Evolutionary conservation across 1,140 invertebrate genomes (phyloP).

Genomic region (Nasonia vitripennis): DNA sequence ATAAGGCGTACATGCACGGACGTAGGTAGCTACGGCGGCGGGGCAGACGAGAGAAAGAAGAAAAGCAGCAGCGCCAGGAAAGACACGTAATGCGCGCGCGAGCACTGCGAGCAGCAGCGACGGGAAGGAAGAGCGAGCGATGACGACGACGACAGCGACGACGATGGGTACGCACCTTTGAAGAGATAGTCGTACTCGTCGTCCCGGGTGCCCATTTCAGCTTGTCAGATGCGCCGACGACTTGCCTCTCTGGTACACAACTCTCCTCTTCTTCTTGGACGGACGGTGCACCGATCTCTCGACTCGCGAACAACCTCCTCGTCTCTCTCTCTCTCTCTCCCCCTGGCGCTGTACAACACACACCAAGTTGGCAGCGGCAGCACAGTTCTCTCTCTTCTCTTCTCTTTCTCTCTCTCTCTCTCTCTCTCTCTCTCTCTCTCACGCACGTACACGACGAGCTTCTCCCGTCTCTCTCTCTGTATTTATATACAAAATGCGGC

Average conservation of each 20-base stretch:
- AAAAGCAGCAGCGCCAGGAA: background rate
- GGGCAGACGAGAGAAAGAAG: background rate
- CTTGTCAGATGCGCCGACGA: conserved; percentile 49
- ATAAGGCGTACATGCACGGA: conserved; percentile 5
- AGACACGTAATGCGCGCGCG: background rate
- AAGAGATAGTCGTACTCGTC: conserved; percentile 99
- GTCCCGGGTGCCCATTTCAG: conserved; percentile 95
- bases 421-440: too few relatives aligned
- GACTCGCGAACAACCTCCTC: conserved; percentile 11
- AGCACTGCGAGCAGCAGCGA: too few relatives aligned
- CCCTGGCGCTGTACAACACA: background rate
- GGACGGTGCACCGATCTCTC: conserved; percentile 51
- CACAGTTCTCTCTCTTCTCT: too few relatives aligned
- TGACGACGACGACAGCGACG: background rate
- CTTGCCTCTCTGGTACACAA: conserved; percentile 22
- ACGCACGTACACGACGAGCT: background rate
- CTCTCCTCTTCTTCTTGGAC: conserved; percentile 35
- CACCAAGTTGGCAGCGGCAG: background rate
- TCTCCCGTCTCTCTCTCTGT: background rate
- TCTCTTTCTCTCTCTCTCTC: too few relatives aligned
- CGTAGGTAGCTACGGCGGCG: background rate
- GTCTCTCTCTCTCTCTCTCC: conserved; percentile 40
- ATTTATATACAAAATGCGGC: conserved; percentile 42
- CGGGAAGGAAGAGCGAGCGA: background rate
- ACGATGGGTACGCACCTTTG: conserved; percentile 87